These are phyloP conservation scores for Chouioia cunea DNA, from an alignment of 2,888 invertebrate species.

Conservation along the genomic window DNA sequence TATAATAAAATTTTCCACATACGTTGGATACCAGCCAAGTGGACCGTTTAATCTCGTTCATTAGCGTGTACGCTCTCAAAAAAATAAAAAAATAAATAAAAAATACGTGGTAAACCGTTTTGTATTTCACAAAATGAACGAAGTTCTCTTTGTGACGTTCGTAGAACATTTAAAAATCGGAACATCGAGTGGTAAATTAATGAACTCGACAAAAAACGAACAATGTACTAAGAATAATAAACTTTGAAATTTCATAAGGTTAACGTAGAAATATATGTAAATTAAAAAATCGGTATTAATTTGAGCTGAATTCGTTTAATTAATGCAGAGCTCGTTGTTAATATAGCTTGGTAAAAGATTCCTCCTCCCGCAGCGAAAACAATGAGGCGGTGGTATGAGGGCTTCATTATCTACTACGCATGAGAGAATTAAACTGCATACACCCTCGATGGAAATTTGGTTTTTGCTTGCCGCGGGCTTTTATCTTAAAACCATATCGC, in stretches of 20 bases:
- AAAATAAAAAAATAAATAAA: not conserved
- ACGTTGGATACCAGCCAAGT: slow-evolving; percentile 31
- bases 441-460: slow-evolving; percentile 53
- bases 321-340: not conserved
- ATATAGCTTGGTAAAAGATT: not conserved
- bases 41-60: slow-evolving; percentile 20
- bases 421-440: slow-evolving; percentile 32
- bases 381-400: slow-evolving; percentile 51
- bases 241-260: not conserved
- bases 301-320: slow-evolving; percentile 20
- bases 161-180: not conserved
- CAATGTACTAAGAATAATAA: slow-evolving; percentile 8
- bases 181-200: not conserved
- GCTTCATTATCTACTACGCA: slow-evolving; percentile 52
- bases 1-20: slow-evolving; percentile 21
- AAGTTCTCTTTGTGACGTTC: not conserved
- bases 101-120: slow-evolving; percentile 15
- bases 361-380: slow-evolving; percentile 18
- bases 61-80: slow-evolving; percentile 8
- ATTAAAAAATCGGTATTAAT: not conserved
- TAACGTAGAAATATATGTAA: not conserved
- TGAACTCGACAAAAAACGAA: not conserved
- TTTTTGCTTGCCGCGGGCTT: slow-evolving; percentile 48
- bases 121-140: slow-evolving; percentile 19
- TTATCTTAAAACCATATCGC: slow-evolving; percentile 44